phyloP scores from a whole-genome alignment of 1,140 invertebrate genomes.

The Maconellicoccus hirsutus region DNA sequence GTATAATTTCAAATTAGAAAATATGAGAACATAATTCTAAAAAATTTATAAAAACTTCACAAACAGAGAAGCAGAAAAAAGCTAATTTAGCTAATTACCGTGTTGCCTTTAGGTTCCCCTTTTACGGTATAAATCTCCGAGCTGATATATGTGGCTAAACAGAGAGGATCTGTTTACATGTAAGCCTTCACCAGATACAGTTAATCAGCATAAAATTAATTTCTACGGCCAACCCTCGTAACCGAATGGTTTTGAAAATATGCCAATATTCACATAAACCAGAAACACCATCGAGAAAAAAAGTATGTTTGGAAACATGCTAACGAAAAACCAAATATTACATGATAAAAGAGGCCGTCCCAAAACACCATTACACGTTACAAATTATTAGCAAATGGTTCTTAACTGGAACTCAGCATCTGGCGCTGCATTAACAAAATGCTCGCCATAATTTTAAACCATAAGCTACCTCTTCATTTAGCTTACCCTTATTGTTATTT shows the following conservation, averaged over 20 bases:
- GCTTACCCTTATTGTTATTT: neutral
- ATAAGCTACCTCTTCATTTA: neutral
- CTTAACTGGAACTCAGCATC: neutral
- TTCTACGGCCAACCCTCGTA: neutral
- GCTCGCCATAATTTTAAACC: neutral
- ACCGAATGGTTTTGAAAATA: neutral
- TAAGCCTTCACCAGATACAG: neutral
- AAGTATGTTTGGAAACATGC: neutral
- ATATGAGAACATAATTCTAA: no score
- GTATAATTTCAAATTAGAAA: no score
- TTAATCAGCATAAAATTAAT: neutral
- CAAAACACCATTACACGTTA: neutral
- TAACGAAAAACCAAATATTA: no score
- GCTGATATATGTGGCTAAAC: neutral
- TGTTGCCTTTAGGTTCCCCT: no score
- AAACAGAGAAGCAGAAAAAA: no score
- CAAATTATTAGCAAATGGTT: neutral
- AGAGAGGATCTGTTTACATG: neutral
- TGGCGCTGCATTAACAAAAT: neutral
- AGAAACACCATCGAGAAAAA: neutral
- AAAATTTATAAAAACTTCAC: no score
- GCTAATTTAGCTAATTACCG: no score
- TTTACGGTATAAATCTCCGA: neutral
- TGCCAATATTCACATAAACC: neutral
- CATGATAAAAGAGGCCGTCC: neutral